phyloP scores from a whole-genome alignment of 2,888 invertebrate genomes.

The Strigamia maritima region DNA sequence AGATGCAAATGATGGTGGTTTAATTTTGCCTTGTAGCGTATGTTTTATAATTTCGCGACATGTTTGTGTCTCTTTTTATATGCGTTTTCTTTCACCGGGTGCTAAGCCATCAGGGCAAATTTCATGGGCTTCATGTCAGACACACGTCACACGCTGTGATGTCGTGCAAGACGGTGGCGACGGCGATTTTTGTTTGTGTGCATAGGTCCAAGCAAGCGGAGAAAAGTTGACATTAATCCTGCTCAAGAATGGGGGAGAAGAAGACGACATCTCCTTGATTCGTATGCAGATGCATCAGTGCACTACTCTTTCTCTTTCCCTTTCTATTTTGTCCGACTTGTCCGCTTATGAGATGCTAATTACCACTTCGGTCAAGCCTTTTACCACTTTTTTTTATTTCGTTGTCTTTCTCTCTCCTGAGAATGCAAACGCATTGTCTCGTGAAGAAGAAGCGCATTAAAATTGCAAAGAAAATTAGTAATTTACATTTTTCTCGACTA shows the following conservation, averaged over 20 bases:
- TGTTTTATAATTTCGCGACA: background rate
- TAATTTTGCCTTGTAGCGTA: background rate
- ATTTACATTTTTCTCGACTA: conserved; percentile 15
- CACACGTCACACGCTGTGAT: background rate
- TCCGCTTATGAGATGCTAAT: conserved; percentile 15
- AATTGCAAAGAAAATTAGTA: conserved; percentile 15
- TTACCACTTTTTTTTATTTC: background rate
- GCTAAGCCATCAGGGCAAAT: background rate
- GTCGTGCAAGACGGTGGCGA: conserved; percentile 2
- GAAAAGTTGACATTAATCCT: conserved; percentile 15
- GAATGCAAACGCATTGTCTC: conserved; percentile 10
- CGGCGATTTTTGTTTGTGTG: conserved; percentile 2
- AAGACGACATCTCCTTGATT: background rate
- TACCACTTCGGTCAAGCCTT: conserved; percentile 10
- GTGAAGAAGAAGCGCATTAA: conserved; percentile 15
- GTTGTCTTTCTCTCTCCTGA: background rate
- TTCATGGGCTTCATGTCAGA: background rate
- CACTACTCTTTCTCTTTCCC: background rate
- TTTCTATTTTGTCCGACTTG: conserved; percentile 5
- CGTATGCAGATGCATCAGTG: conserved; percentile 10
- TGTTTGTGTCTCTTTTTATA: background rate
- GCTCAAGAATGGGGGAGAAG: background rate
- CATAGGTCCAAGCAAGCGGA: conserved; percentile 6
- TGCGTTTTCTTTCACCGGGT: background rate
- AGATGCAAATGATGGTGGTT: conserved; percentile 15